These are phyloP conservation scores for Erebia aethiops DNA, from an alignment of 2,888 invertebrate species.

Conservation along the genomic window DNA sequence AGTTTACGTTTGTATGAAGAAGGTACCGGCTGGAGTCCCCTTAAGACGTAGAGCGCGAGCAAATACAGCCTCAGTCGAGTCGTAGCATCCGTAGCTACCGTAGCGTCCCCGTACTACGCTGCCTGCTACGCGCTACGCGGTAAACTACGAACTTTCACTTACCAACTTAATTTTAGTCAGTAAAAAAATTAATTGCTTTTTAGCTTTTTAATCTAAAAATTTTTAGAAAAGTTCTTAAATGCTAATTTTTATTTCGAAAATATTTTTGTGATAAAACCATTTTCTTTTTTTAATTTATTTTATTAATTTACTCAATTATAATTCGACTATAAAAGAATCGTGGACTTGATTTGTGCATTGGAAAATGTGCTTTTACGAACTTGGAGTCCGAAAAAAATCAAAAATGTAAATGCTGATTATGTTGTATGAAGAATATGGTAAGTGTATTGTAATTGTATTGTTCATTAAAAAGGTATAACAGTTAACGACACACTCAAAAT, in stretches of 20 bases:
- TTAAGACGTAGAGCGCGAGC: conserved; percentile 8
- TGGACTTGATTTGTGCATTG: neutral
- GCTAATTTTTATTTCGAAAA: neutral
- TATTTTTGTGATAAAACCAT: neutral
- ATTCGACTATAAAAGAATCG: neutral
- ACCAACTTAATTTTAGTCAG: neutral
- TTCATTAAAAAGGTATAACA: too few species aligned
- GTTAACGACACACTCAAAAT: too few species aligned
- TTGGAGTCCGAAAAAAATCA: neutral
- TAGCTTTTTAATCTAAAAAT: too few species aligned
- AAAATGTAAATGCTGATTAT: conserved; percentile 4
- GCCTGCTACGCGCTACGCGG: conserved; percentile 22
- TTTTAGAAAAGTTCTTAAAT: too few species aligned
- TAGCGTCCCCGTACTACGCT: conserved; percentile 37
- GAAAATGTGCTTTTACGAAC: conserved; percentile 1
- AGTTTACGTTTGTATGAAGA: too few species aligned
- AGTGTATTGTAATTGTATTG: neutral
- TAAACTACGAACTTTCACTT: conserved; percentile 28
- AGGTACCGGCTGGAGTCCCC: too few species aligned
- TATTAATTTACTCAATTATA: neutral
- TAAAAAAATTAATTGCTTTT: neutral
- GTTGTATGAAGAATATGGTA: conserved; percentile 11
- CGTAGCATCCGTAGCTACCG: conserved; percentile 40
- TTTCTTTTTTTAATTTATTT: neutral
- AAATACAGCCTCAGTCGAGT: conserved; percentile 34